A percentile compares a stretch with the other conserved stretches of the same genome.
Conservation (phyloP, 2,888 invertebrate species). For the Stenurella melanura region DNA sequence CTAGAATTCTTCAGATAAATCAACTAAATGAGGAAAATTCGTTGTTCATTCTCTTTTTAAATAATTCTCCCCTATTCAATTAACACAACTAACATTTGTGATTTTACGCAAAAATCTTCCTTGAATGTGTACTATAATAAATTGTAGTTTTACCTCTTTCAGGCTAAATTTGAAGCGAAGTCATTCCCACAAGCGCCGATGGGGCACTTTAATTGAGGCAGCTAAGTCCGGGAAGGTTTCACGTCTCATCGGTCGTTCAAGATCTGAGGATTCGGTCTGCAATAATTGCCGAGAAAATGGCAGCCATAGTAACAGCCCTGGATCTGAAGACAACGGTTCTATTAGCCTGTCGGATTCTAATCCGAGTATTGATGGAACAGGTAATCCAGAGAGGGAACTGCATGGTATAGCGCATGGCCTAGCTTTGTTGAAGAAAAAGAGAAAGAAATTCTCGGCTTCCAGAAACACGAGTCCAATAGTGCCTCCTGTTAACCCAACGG, state of each 20-base stretch:
- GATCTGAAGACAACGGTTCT: slow-evolving; percentile 82
- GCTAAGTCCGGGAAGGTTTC: slow-evolving; percentile 88
- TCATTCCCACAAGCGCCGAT: slow-evolving; percentile 83
- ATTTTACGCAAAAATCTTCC: too few relatives aligned
- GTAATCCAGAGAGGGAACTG: slow-evolving; percentile 62
- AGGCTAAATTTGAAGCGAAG: slow-evolving; percentile 74
- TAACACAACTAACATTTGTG: too few relatives aligned
- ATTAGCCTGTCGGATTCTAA: slow-evolving; percentile 83
- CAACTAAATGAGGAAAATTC: too few relatives aligned
- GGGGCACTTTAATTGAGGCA: slow-evolving; percentile 91
- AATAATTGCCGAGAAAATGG: slow-evolving; percentile 76
- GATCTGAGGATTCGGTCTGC: slow-evolving; percentile 90
- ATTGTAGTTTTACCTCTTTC: slow-evolving; percentile 21
- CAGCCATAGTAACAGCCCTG: slow-evolving; percentile 77
- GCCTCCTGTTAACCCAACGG: slow-evolving; percentile 73
- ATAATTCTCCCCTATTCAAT: too few relatives aligned
- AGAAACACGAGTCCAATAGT: slow-evolving; percentile 79
- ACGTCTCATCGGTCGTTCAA: slow-evolving; percentile 85
- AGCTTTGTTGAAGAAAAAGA: slow-evolving; percentile 85
- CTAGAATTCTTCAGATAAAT: too few relatives aligned
- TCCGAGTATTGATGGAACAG: slow-evolving; percentile 76
- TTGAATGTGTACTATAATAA: background rate
- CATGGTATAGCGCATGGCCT: slow-evolving; percentile 77
- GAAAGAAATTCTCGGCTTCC: slow-evolving; percentile 89
- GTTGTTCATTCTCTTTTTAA: too few relatives aligned